Percentiles rank a stretch among this genome's conserved stretches.
Evolutionary conservation across 2,797 vertebrate species (phyloP).

Genomic region (Scolopax rusticola): DNA sequence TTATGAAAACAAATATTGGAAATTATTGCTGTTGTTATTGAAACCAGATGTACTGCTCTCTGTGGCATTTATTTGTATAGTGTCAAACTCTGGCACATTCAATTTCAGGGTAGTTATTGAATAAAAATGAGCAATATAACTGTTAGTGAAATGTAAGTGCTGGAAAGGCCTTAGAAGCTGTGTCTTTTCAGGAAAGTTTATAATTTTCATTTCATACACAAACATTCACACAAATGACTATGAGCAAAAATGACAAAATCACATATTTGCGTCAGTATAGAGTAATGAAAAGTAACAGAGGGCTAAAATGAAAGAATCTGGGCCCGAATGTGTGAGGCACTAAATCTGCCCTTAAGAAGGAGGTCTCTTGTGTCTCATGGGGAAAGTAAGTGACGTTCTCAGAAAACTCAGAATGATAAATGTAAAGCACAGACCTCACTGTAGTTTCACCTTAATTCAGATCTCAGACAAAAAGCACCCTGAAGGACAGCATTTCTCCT

Average conservation of each 20-base stretch:
- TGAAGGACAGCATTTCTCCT: neutral
- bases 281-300: neutral
- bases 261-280: neutral
- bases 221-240: neutral
- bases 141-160: slow-evolving; percentile 18
- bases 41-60: slow-evolving; percentile 70
- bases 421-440: neutral
- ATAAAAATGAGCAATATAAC: slow-evolving; percentile 36
- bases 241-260: neutral
- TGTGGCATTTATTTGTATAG: slow-evolving; percentile 64
- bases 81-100: slow-evolving; percentile 44
- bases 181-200: slow-evolving; percentile 31
- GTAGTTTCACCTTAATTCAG: neutral
- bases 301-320: neutral
- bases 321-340: neutral
- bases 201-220: neutral
- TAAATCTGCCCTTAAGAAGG: neutral
- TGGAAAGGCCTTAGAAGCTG: neutral
- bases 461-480: neutral
- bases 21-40: slow-evolving; percentile 70
- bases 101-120: slow-evolving; percentile 19
- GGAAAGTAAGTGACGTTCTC: neutral
- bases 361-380: neutral
- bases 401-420: neutral
- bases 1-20: slow-evolving; percentile 71